These are phyloP conservation scores for Belgica antarctica DNA, from an alignment of 2,888 invertebrate genomes.

Conservation along the genomic window DNA sequence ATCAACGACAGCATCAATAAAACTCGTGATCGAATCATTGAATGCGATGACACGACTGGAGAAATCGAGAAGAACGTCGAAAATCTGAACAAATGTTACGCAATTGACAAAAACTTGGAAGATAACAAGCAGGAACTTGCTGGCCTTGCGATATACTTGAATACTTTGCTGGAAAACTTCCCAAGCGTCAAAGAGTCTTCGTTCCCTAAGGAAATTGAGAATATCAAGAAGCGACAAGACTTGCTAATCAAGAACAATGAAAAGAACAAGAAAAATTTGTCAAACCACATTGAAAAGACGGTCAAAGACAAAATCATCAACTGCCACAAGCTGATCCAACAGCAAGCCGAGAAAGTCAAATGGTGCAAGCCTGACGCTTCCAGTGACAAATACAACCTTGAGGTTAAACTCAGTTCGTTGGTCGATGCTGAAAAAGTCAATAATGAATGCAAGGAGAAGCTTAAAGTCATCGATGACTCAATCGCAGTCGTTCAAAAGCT, in stretches of 20 bases:
- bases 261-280: slow-evolving; percentile 29
- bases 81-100: slow-evolving; percentile 72
- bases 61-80: slow-evolving; percentile 79
- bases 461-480: slow-evolving; percentile 66
- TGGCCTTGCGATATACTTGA: slow-evolving; percentile 66
- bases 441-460: slow-evolving; percentile 62
- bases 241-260: slow-evolving; percentile 50
- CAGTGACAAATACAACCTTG: slow-evolving; percentile 87
- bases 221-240: slow-evolving; percentile 80
- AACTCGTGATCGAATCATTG: slow-evolving; percentile 78
- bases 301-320: slow-evolving; percentile 34
- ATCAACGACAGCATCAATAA: slow-evolving; percentile 68
- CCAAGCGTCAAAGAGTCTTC: slow-evolving; percentile 75
- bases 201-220: slow-evolving; percentile 76
- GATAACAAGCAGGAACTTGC: slow-evolving; percentile 67
- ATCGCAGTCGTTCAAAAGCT: slow-evolving; percentile 51
- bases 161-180: slow-evolving; percentile 69
- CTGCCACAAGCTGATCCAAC: slow-evolving; percentile 4
- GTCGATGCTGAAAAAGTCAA: slow-evolving; percentile 72
- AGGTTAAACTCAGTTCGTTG: slow-evolving; percentile 82
- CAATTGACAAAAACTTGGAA: slow-evolving; percentile 69
- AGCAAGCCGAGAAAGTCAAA: slow-evolving; percentile 78
- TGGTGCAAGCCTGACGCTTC: slow-evolving; percentile 89
- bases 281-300: slow-evolving; percentile 32
- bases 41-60: slow-evolving; percentile 86